Percentiles rank a stretch among this genome's conserved stretches.
Conservation (phyloP, 1,140 invertebrate species). For the Amphibalanus amphitrite region DNA sequence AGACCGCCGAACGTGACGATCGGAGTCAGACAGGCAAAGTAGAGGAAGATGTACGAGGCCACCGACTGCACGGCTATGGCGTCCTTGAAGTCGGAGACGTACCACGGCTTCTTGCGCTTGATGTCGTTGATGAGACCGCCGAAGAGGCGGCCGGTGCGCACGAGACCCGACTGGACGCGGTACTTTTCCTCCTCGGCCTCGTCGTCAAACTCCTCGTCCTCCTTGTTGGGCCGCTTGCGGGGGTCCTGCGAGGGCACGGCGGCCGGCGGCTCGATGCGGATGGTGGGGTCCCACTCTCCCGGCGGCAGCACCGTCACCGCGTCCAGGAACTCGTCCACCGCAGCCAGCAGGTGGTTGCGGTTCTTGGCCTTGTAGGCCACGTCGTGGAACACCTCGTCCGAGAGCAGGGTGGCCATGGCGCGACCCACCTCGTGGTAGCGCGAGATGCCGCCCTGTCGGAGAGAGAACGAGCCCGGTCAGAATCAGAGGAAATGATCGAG, state of each 20-base stretch:
- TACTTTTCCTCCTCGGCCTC: conserved; percentile 52
- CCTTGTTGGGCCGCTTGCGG: conserved; percentile 51
- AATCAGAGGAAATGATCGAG: too few relatives aligned
- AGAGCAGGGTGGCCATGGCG: conserved; percentile 97
- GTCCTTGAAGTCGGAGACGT: conserved; percentile 44
- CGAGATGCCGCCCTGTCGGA: conserved; percentile 47
- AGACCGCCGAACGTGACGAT: conserved; percentile 95
- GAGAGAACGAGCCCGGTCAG: too few relatives aligned
- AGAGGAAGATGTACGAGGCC: conserved; percentile 95
- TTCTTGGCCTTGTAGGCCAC: conserved; percentile 91
- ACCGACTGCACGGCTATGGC: conserved; percentile 82
- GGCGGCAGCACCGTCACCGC: conserved; percentile 85
- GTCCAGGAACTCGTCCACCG: conserved; percentile 94
- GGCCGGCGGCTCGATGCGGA: conserved; percentile 92
- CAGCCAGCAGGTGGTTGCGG: conserved; percentile 80
- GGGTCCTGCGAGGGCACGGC: conserved; percentile 58
- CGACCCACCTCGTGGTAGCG: conserved; percentile 94
- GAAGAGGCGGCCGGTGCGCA: conserved; percentile 66
- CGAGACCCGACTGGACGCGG: conserved; percentile 68
- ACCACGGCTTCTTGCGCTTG: conserved; percentile 72
- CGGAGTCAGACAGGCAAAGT: conserved; percentile 94
- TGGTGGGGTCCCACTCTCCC: conserved; percentile 97
- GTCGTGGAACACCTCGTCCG: conserved; percentile 99
- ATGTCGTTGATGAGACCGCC: conserved; percentile 88
- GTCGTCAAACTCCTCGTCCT: conserved; percentile 50